Base-by-base conservation (phyloP, 2,797 vertebrate species). In the Galagoides demidoff region DNA sequence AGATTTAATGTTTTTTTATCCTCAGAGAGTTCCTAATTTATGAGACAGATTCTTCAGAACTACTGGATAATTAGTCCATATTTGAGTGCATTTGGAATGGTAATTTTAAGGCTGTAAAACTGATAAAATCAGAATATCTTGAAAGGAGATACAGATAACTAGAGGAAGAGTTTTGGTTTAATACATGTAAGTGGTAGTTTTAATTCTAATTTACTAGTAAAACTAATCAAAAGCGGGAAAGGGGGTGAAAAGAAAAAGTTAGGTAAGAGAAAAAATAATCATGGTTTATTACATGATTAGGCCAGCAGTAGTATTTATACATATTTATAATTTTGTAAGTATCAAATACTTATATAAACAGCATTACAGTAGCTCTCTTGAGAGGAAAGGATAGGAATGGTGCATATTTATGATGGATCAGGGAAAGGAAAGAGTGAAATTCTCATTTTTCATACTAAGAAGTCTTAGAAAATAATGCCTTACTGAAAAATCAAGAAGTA, bases 111-210 rank as follows among this genome's bases (percentile, higher is more conserved):
- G 29, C 49, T 57, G 17, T 93, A 37, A 95, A 94, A 77, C 4
- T 63, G 52, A 52, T 90, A 81, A n/a, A 43, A 74, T 63, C 31
- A 77, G 84, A 81, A 68, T 66, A 57, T 89, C 74, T 91, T 89
- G 39, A 73, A 82, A 93, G 31, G 34, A 70, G 59, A 84, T 63
- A 76, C 81, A 52, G 76, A 63, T 88, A 81, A 87, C 45, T 77
- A 87, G 68, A 22, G 13, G 13, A 73, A 92, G 76, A 34, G 12
- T 79, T 95, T 95, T 78, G 84, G 61, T 94, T 93, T 76, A 93
- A 25, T 79, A 89, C 49, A 52, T 52, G 49, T 52, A 52, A 19
- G 0, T 87, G 25, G n/a, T 61, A 85, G n/a, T 84, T 84, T 84
- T 88, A 87, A 55, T 95, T 95, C 22, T 84, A 71, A 34, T 84